These are phyloP conservation scores for Xiphophorus hellerii DNA, from an alignment of 2,113 vertebrate species.

Conservation along the genomic window DNA sequence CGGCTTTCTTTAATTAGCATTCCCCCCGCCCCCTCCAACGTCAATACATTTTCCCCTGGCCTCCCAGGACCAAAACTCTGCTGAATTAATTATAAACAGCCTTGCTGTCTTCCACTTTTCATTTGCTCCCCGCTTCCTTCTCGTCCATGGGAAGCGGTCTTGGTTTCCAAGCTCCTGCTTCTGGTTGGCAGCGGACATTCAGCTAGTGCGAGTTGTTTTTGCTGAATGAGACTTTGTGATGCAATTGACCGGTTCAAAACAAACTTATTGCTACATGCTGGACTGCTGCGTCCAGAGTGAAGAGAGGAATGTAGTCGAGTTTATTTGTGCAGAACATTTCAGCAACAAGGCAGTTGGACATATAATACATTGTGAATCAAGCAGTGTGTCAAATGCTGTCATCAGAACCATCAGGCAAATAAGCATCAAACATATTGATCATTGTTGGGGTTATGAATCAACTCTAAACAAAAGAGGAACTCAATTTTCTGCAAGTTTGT, in stretches of 20 bases:
- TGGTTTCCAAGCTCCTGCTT: constrained; percentile 47
- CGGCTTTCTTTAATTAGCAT: constrained; percentile 79
- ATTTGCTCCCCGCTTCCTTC: constrained; percentile 48
- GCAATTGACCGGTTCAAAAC: constrained; percentile 57
- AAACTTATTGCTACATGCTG: constrained; percentile 31
- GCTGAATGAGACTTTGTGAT: constrained; percentile 55
- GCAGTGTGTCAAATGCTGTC: too few species aligned
- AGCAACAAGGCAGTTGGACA: too few species aligned
- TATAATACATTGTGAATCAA: too few species aligned
- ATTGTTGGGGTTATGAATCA: too few species aligned
- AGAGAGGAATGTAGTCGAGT: not conserved
- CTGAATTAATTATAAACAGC: constrained; percentile 75
- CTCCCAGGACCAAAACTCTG: constrained; percentile 71
- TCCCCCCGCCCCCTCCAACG: constrained; percentile 58
- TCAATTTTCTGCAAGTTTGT: too few species aligned
- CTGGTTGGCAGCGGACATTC: constrained; percentile 38
- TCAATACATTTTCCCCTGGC: constrained; percentile 72
- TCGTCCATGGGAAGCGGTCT: constrained; percentile 47
- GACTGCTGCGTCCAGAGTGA: constrained; percentile 21
- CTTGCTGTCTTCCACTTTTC: constrained; percentile 61
- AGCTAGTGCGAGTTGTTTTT: constrained; percentile 25
- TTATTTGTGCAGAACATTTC: too few species aligned
- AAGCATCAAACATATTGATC: too few species aligned
- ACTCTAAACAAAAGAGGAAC: too few species aligned
- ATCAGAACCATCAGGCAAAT: too few species aligned